A percentile compares a stretch with the other conserved stretches of the same genome.
These are phyloP conservation scores for Platynereis dumerilii DNA, from an alignment of 2,888 invertebrate genomes.

Conservation along the genomic window DNA sequence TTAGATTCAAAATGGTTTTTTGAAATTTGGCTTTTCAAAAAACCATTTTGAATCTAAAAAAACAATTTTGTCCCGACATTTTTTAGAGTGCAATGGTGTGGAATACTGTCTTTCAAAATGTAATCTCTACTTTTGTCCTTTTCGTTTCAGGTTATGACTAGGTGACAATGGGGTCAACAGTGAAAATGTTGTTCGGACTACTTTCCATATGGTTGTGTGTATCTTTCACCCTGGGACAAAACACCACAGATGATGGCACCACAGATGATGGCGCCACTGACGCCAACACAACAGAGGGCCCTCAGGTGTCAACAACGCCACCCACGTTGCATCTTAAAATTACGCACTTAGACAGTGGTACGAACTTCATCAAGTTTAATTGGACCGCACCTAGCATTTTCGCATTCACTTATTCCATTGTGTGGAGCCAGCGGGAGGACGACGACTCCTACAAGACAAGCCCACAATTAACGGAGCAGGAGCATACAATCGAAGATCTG, in stretches of 20 bases:
- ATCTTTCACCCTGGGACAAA: not conserved
- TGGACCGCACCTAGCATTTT: slow-evolving; percentile 10
- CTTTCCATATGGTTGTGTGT: slow-evolving; percentile 3
- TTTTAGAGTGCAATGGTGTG: too few species aligned
- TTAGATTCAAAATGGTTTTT: too few species aligned
- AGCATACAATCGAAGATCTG: slow-evolving; percentile 18
- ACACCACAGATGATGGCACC: not conserved
- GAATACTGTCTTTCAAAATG: too few species aligned
- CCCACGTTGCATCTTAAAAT: not conserved
- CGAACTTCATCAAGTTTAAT: not conserved
- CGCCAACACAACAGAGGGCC: not conserved
- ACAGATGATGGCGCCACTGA: not conserved
- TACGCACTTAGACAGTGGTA: not conserved
- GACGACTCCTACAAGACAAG: slow-evolving; percentile 12
- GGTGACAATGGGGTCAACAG: too few species aligned
- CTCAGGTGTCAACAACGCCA: not conserved
- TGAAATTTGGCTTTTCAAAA: too few species aligned
- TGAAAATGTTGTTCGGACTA: not conserved
- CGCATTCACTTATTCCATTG: not conserved
- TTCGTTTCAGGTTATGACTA: too few species aligned
- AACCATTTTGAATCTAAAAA: too few species aligned
- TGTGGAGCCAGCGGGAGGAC: slow-evolving; percentile 5
- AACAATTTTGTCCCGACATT: too few species aligned
- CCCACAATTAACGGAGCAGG: not conserved
- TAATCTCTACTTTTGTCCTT: too few species aligned